A percentile compares a stretch with the other conserved stretches of the same genome.
These are phyloP conservation scores for Hiodon tergisus DNA, from an alignment of 2,113 vertebrate genomes.

Conservation along the genomic window DNA sequence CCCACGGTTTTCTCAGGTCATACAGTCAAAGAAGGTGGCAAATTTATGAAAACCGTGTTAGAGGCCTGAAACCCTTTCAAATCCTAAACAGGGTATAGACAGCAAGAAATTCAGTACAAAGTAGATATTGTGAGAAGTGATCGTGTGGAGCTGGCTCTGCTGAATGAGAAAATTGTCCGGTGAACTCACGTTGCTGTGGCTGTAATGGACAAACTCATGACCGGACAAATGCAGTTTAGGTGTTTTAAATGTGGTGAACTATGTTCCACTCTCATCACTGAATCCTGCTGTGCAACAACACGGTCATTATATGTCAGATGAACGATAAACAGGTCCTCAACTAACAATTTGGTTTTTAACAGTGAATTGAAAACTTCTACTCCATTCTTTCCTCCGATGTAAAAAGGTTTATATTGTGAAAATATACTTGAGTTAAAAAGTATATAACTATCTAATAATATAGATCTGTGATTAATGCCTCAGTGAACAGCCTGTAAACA, in stretches of 20 bases:
- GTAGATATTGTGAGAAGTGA: background rate
- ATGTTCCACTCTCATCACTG: too few species aligned
- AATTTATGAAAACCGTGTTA: constrained; percentile 42
- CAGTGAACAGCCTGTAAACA: background rate
- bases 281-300: too few species aligned
- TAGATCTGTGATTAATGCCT: background rate
- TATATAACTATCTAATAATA: background rate
- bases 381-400: background rate
- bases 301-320: constrained; percentile 39
- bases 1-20: constrained; percentile 36
- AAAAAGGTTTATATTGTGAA: background rate
- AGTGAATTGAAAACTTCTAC: too few species aligned
- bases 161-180: too few species aligned
- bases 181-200: too few species aligned
- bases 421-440: background rate
- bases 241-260: constrained; percentile 28
- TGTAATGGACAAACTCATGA: constrained; percentile 13
- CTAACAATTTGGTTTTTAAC: too few species aligned
- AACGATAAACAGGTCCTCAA: constrained; percentile 45
- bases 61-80: constrained; percentile 13
- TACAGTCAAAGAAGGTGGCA: constrained; percentile 36
- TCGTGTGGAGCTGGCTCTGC: background rate
- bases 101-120: background rate
- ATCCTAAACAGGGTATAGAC: constrained; percentile 21
- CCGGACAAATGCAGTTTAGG: constrained; percentile 16